Conservation (phyloP, 53 echinoderm and acorn worm species). For the Paelopatides confundens region DNA sequence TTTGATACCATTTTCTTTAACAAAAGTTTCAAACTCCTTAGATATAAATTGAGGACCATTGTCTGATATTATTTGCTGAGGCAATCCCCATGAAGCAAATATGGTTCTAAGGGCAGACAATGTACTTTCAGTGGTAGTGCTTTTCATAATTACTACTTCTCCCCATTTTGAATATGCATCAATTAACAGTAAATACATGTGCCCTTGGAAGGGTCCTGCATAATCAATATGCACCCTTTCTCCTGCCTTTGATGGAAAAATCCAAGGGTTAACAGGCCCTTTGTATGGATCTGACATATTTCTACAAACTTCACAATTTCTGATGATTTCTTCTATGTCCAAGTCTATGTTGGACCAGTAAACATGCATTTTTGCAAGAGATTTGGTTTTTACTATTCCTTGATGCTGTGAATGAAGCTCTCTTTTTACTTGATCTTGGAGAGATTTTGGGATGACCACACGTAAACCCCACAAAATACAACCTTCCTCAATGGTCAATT, state of each 20-base stretch:
- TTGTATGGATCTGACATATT: conserved; percentile 17
- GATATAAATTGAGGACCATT: conserved; percentile 32
- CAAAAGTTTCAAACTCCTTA: not conserved
- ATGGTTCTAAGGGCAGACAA: conserved; percentile 2
- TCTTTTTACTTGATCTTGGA: too few relatives aligned
- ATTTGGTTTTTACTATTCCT: conserved; percentile 42
- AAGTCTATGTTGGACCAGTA: conserved; percentile 34
- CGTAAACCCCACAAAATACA: too few relatives aligned
- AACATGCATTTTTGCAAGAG: conserved; percentile 40
- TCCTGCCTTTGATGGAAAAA: too few relatives aligned
- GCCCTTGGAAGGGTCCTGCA: conserved; percentile 44
- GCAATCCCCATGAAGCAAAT: conserved; percentile 41
- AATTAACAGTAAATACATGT: conserved; percentile 68
- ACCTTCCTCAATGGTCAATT: too few relatives aligned
- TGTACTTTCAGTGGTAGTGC: conserved; percentile 48
- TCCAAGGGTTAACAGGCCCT: not conserved
- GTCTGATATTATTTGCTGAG: conserved; percentile 37
- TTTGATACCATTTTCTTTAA: conserved; percentile 21
- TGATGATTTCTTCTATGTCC: conserved; percentile 34
- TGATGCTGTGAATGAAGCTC: conserved; percentile 30
- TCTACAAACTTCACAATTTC: conserved; percentile 11
- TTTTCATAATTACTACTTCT: conserved; percentile 60
- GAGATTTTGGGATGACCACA: too few relatives aligned
- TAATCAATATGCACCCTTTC: conserved; percentile 44
- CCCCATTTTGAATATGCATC: conserved; percentile 77